Evolutionary conservation across 2,797 vertebrate genomes (phyloP).

Genomic region (Peromyscus melanophrys): DNA sequence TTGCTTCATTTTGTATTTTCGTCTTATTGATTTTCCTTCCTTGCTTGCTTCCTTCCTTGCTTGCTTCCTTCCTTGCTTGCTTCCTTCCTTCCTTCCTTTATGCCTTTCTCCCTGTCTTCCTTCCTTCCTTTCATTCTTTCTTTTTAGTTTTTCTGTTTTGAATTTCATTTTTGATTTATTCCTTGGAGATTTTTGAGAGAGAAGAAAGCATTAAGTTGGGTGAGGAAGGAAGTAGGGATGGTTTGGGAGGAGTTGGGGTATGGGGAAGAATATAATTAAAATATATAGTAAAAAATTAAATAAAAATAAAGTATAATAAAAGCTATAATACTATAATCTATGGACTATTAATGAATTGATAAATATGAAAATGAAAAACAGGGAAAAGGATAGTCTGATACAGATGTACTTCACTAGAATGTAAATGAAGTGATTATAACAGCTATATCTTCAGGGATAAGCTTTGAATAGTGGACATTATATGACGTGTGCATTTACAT

Average conservation of each 20-base stretch:
- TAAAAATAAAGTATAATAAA: constrained; percentile 1
- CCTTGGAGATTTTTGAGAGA: background rate
- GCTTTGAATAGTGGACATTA: background rate
- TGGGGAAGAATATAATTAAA: background rate
- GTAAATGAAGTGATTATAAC: constrained; percentile 38
- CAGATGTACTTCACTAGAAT: background rate
- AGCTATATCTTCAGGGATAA: background rate
- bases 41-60: background rate
- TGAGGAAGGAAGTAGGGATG: background rate
- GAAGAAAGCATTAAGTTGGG: background rate
- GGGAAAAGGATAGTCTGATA: background rate
- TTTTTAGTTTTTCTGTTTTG: background rate
- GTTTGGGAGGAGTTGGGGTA: background rate
- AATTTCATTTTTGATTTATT: background rate
- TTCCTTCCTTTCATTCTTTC: background rate
- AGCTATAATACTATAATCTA: background rate
- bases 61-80: too few species aligned
- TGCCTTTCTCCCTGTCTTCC: too few species aligned
- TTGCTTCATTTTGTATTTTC: background rate
- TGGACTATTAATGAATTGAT: constrained; percentile 20
- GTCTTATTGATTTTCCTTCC: background rate
- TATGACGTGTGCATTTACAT: background rate
- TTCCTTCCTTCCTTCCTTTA: too few species aligned
- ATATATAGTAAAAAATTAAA: background rate
- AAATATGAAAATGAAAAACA: constrained; percentile 30